These are phyloP conservation scores for Eristalis arbustorum DNA, from an alignment of 2,888 invertebrate species.

Conservation along the genomic window DNA sequence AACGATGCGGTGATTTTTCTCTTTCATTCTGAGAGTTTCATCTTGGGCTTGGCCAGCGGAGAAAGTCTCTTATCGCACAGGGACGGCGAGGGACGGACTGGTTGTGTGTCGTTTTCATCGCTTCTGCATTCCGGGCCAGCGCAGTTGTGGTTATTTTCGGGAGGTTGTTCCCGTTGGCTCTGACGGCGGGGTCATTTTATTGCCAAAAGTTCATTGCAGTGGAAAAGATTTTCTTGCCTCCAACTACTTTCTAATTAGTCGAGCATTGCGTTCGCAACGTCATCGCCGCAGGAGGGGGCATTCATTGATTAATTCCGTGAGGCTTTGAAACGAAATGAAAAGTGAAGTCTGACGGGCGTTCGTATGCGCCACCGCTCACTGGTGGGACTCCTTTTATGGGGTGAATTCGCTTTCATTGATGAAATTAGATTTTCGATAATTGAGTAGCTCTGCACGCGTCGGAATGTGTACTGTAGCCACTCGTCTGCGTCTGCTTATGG, in stretches of 20 bases:
- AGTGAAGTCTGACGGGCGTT: slow-evolving; percentile 38
- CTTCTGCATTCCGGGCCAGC: slow-evolving; percentile 18
- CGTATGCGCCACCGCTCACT: background rate
- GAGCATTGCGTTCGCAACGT: slow-evolving; percentile 9
- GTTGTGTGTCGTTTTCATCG: background rate
- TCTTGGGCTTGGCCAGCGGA: slow-evolving; percentile 33
- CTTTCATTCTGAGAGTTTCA: slow-evolving; percentile 47
- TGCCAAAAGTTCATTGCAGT: slow-evolving; percentile 32
- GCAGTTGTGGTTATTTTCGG: background rate
- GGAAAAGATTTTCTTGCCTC: slow-evolving; percentile 13
- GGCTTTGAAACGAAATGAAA: slow-evolving; percentile 61
- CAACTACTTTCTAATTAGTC: slow-evolving; percentile 64
- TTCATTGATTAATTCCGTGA: slow-evolving; percentile 56
- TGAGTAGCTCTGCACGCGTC: slow-evolving; percentile 32
- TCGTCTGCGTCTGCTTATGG: background rate
- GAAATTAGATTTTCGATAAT: slow-evolving; percentile 61
- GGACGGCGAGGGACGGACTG: background rate
- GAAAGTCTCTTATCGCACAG: slow-evolving; percentile 50
- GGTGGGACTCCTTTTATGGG: slow-evolving; percentile 33
- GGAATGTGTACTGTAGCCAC: slow-evolving; percentile 40
- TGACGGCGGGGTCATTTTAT: slow-evolving; percentile 15
- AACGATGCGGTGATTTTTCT: slow-evolving; percentile 12
- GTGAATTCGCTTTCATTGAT: slow-evolving; percentile 65
- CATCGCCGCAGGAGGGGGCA: slow-evolving; percentile 32
- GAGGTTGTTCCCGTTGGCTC: slow-evolving; percentile 1